These are phyloP conservation scores for Pseudopipra pipra DNA, from an alignment of 2,113 vertebrate species.

Conservation along the genomic window DNA sequence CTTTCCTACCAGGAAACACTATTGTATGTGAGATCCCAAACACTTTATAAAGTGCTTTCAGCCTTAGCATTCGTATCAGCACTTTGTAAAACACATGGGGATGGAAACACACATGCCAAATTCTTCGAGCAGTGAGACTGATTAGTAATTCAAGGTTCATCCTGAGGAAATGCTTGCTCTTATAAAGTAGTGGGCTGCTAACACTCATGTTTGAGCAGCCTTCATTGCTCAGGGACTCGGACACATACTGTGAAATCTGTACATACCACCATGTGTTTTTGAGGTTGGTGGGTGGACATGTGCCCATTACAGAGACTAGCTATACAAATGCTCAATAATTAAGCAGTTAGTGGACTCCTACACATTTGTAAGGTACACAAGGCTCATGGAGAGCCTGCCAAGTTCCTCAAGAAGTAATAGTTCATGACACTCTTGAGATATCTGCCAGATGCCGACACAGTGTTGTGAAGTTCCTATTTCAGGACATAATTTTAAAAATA, in stretches of 20 bases:
- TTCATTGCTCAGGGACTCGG: not conserved
- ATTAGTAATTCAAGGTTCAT: not conserved
- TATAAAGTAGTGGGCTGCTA: not conserved
- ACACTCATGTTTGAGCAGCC: not conserved
- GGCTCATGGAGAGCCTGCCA: constrained; percentile 32
- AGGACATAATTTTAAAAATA: constrained; percentile 65
- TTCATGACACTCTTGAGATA: constrained; percentile 61
- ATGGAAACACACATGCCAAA: not conserved
- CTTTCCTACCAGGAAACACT: not conserved
- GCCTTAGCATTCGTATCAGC: not conserved
- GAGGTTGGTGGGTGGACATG: not conserved
- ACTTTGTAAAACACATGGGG: constrained; percentile 4
- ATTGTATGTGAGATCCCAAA: not conserved
- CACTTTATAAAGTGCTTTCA: constrained; percentile 20
- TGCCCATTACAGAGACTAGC: not conserved
- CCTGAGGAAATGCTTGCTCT: not conserved
- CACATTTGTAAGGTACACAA: constrained; percentile 31
- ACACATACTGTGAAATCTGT: not conserved
- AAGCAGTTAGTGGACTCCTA: constrained; percentile 18
- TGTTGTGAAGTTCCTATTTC: constrained; percentile 66
- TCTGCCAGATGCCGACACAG: constrained; percentile 56
- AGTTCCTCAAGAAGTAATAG: constrained; percentile 58
- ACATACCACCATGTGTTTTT: not conserved
- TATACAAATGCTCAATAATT: constrained; percentile 17
- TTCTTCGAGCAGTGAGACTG: not conserved